phyloP scores from a whole-genome alignment of 1,140 invertebrate species.

The Zaprionus ghesquierei region DNA sequence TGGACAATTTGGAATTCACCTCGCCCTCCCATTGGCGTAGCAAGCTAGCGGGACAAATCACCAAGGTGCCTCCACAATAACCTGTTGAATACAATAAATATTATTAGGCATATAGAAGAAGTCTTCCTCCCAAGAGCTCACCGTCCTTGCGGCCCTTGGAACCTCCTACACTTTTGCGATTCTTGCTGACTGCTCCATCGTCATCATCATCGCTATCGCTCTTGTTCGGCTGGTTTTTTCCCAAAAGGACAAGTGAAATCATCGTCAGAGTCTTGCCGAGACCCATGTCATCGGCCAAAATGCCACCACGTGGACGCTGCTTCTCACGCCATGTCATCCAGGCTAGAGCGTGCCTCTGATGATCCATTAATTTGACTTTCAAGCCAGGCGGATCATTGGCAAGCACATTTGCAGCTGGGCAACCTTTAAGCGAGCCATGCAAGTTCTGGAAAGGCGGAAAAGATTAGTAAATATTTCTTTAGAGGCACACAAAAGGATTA shows the following conservation, averaged over 20 bases:
- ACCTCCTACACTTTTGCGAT: too few relatives aligned
- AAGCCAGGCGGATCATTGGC: slow-evolving; percentile 87
- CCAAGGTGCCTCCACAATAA: slow-evolving; percentile 88
- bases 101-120: not conserved
- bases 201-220: slow-evolving; percentile 40
- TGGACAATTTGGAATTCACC: slow-evolving; percentile 86
- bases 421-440: slow-evolving; percentile 88
- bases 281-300: slow-evolving; percentile 96
- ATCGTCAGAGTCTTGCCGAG: slow-evolving; percentile 96
- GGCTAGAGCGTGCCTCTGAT: slow-evolving; percentile 93
- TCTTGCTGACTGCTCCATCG: too few relatives aligned
- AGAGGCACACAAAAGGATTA: not conserved
- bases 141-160: slow-evolving; percentile 71
- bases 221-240: slow-evolving; percentile 56
- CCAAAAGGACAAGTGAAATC: slow-evolving; percentile 89
- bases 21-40: slow-evolving; percentile 94
- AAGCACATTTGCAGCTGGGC: slow-evolving; percentile 85
- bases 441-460: slow-evolving; percentile 84
- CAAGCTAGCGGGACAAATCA: slow-evolving; percentile 94
- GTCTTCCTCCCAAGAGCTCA: slow-evolving; percentile 49
- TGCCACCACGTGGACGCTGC: slow-evolving; percentile 91
- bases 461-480: not conserved
- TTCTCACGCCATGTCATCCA: slow-evolving; percentile 96
- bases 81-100: slow-evolving; percentile 46
- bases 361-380: slow-evolving; percentile 89